Conservation (phyloP, 2,113 vertebrate species). For the Triplophysa siluroides region DNA sequence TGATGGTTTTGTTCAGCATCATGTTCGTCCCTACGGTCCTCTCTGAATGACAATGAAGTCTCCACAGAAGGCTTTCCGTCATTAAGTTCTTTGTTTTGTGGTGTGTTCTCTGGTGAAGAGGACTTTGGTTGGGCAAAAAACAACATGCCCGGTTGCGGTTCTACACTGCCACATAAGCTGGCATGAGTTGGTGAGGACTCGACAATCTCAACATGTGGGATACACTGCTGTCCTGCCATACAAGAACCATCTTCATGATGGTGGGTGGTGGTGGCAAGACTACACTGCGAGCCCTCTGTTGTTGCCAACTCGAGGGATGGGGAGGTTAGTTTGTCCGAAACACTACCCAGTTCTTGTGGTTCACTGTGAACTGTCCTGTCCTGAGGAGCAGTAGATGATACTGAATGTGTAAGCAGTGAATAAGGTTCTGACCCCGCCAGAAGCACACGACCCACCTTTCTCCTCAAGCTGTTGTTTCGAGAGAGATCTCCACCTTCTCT, state of each 20-base stretch:
- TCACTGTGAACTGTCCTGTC: background rate
- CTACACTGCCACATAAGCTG: conserved; percentile 59
- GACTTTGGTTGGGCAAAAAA: conserved; percentile 72
- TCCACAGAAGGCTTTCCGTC: background rate
- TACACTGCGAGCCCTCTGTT: background rate
- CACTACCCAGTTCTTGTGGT: conserved; percentile 2
- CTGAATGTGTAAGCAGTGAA: conserved; percentile 10
- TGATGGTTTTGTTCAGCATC: background rate
- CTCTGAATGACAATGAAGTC: conserved; percentile 6
- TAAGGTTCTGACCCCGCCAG: conserved; percentile 69
- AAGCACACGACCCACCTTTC: conserved; percentile 82
- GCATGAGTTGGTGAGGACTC: conserved; percentile 25
- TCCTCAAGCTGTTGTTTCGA: conserved; percentile 83
- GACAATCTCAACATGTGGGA: conserved; percentile 5
- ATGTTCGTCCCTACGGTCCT: conserved; percentile 31
- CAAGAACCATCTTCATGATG: background rate
- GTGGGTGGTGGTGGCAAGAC: background rate
- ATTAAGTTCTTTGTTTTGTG: conserved; percentile 11
- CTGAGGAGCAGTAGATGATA: conserved; percentile 16
- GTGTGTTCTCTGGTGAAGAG: conserved; percentile 14
- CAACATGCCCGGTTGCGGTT: conserved; percentile 83
- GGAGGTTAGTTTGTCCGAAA: background rate
- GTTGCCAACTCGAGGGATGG: background rate
- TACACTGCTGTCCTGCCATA: conserved; percentile 1
- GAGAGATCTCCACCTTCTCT: conserved; percentile 76